Conservation (phyloP, 2,888 invertebrate species). For the Brachylomia viminalis region DNA sequence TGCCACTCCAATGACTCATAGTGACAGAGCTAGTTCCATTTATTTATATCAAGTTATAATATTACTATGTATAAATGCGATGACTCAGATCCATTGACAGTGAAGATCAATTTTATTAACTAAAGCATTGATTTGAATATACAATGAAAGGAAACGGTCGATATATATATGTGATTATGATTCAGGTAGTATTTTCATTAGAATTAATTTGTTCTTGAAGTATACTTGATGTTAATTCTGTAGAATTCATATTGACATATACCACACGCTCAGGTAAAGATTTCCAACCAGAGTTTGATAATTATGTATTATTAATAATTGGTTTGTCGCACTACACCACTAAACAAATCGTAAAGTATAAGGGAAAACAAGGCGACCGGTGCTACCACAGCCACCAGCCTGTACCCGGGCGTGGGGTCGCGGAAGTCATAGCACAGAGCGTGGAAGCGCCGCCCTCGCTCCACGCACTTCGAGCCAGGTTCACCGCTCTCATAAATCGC, state of each 20-base stretch:
- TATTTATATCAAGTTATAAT: slow-evolving; percentile 39
- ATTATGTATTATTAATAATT: slow-evolving; percentile 70
- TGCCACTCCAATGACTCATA: slow-evolving; percentile 35
- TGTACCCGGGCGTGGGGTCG: slow-evolving; percentile 83
- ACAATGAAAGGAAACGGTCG: background rate
- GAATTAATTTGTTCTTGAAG: background rate
- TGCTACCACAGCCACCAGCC: slow-evolving; percentile 83
- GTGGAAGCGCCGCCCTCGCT: slow-evolving; percentile 77
- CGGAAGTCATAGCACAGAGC: slow-evolving; percentile 82
- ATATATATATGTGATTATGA: background rate
- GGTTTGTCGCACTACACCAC: slow-evolving; percentile 84
- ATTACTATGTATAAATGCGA: slow-evolving; percentile 24
- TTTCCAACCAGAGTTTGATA: background rate
- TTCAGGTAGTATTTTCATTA: background rate
- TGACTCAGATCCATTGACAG: slow-evolving; percentile 61
- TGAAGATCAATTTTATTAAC: slow-evolving; percentile 41
- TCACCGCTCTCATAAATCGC: slow-evolving; percentile 79
- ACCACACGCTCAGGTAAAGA: background rate
- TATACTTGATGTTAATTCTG: background rate
- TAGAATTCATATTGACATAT: background rate
- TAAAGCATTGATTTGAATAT: slow-evolving; percentile 27
- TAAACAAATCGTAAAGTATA: slow-evolving; percentile 86
- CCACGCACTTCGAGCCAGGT: slow-evolving; percentile 80
- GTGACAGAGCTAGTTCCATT: slow-evolving; percentile 23
- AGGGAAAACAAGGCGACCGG: slow-evolving; percentile 83